Evolutionary conservation across 92 coral and sea anemone genomes (phyloP).

Genomic region (Pocillopora grandis): DNA sequence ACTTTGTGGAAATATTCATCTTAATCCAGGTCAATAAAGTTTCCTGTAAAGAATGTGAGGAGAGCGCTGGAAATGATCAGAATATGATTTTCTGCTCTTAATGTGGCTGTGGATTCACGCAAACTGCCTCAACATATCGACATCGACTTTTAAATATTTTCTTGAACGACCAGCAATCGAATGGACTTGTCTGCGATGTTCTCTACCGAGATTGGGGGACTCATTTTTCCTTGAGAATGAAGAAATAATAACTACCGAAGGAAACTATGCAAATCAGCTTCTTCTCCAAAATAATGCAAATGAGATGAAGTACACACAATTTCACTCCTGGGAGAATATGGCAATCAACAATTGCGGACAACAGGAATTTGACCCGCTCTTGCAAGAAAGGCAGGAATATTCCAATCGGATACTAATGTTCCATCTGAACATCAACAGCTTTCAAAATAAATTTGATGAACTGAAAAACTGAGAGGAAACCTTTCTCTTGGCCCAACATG

Average conservation of each 20-base stretch:
- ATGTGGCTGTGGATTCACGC: too few species aligned
- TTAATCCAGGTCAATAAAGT: background rate
- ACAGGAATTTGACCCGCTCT: too few species aligned
- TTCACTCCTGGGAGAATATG: too few species aligned
- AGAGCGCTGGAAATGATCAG: too few species aligned
- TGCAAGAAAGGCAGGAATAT: too few species aligned
- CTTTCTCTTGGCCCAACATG: constrained; percentile 53
- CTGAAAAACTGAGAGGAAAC: constrained; percentile 53
- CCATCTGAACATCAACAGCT: too few species aligned
- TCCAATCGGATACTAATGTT: too few species aligned
- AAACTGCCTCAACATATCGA: too few species aligned
- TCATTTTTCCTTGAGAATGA: constrained; percentile 9
- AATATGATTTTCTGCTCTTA: too few species aligned
- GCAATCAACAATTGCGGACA: too few species aligned
- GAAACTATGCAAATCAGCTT: constrained; percentile 8
- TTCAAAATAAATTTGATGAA: too few species aligned
- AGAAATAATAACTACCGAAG: constrained; percentile 5
- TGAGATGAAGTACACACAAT: background rate
- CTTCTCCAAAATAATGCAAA: background rate
- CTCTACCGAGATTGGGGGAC: constrained; percentile 19
- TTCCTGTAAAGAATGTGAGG: background rate
- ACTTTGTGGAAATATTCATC: constrained; percentile 7
- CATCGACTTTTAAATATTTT: too few species aligned
- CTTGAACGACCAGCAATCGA: constrained; percentile 10
- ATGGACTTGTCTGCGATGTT: constrained; percentile 13